phyloP scores from a whole-genome alignment of 2,797 vertebrate species.

The Gambelia wislizenii region DNA sequence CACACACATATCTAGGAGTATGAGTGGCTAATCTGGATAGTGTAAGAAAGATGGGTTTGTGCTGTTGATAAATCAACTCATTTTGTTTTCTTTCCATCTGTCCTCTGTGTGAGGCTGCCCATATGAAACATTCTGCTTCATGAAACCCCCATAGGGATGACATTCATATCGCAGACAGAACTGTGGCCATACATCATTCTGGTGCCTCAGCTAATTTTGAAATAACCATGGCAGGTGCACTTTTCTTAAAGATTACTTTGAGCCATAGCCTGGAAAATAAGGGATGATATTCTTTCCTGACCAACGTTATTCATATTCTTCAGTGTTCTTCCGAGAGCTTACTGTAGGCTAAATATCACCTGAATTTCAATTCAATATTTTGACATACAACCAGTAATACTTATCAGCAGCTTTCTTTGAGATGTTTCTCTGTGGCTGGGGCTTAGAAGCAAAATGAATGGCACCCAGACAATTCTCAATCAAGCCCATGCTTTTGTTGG shows the following conservation, averaged over 20 bases:
- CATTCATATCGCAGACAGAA: conserved; percentile 58
- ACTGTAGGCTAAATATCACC: conserved; percentile 47
- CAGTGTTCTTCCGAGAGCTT: conserved; percentile 27
- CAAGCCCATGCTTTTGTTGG: conserved; percentile 21
- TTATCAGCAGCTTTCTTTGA: conserved; percentile 19
- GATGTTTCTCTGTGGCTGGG: conserved; percentile 19
- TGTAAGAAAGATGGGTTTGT: conserved; percentile 64
- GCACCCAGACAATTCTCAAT: not conserved
- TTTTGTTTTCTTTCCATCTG: conserved; percentile 70
- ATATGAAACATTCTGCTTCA: conserved; percentile 60
- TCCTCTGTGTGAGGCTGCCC: conserved; percentile 64
- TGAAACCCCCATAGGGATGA: conserved; percentile 63
- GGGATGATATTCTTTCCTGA: conserved; percentile 69
- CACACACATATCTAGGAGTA: not conserved
- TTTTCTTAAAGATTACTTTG: conserved; percentile 63
- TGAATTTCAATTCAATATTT: conserved; percentile 17
- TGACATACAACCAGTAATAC: conserved; percentile 28
- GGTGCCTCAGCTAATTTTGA: conserved; percentile 64
- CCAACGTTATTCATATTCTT: conserved; percentile 51
- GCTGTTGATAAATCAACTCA: conserved; percentile 57
- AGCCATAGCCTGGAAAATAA: conserved; percentile 56
- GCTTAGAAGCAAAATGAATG: conserved; percentile 35
- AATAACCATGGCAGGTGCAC: conserved; percentile 64
- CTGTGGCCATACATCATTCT: conserved; percentile 59
- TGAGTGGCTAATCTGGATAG: conserved; percentile 61